Percentiles rank a stretch among this genome's conserved stretches.
These are phyloP conservation scores for Sarcophilus harrisii DNA, from an alignment of 2,797 vertebrate species.

Conservation along the genomic window DNA sequence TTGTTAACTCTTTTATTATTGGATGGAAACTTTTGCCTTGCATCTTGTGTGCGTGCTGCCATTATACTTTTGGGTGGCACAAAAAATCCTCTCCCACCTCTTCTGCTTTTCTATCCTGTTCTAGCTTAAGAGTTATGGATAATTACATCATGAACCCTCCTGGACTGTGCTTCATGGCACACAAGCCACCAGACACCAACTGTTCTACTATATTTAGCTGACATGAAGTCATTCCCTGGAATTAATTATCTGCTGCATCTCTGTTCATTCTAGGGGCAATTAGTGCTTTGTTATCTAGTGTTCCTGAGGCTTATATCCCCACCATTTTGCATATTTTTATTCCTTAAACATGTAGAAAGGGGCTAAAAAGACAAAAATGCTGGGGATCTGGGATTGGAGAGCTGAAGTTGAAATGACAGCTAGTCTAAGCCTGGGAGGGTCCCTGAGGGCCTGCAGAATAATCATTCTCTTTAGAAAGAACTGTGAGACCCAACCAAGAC, in stretches of 20 bases:
- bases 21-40: constrained; percentile 47
- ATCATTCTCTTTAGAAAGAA: background rate
- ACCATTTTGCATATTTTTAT: background rate
- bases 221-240: constrained; percentile 63
- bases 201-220: constrained; percentile 78
- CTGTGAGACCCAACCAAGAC: constrained; percentile 18
- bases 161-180: constrained; percentile 42
- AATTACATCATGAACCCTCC: constrained; percentile 73
- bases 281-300: constrained; percentile 68
- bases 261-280: constrained; percentile 44
- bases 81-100: constrained; percentile 42
- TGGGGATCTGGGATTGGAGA: constrained; percentile 43
- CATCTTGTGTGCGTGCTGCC: background rate
- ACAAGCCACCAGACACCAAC: constrained; percentile 68
- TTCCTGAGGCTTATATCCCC: constrained; percentile 55
- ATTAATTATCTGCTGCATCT: constrained; percentile 38
- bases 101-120: constrained; percentile 54
- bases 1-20: constrained; percentile 25
- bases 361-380: constrained; percentile 58
- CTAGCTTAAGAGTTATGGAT: constrained; percentile 19
- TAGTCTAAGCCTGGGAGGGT: constrained; percentile 22
- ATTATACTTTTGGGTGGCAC: background rate
- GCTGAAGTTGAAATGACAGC: constrained; percentile 52
- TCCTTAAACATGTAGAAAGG: constrained; percentile 64
- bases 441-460: constrained; percentile 12